Evolutionary conservation across 2,888 invertebrate genomes (phyloP).

Genomic region (Drosophila macrospina): DNA sequence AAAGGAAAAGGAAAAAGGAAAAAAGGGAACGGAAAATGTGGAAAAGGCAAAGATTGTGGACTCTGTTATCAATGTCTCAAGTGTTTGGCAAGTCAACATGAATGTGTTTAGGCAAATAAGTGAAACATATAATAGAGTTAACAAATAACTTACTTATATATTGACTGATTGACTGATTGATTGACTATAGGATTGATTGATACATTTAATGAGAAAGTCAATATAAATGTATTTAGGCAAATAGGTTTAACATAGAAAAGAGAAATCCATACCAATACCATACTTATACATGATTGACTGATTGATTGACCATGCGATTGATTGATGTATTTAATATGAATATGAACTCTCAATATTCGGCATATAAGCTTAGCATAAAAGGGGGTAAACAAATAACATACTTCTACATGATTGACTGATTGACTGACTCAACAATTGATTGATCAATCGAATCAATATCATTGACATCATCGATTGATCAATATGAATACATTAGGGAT

Average conservation of each 20-base stretch:
- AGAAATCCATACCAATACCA: neutral
- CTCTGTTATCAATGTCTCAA: conserved; percentile 22
- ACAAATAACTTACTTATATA: too few relatives aligned
- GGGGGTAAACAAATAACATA: neutral
- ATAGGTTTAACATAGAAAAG: conserved; percentile 14
- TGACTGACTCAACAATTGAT: conserved; percentile 5
- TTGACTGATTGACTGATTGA: too few relatives aligned
- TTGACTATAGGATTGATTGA: too few relatives aligned
- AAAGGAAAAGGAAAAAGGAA: too few relatives aligned
- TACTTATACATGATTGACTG: conserved; percentile 1
- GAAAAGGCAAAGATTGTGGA: conserved; percentile 18
- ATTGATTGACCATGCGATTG: too few relatives aligned
- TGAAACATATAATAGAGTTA: too few relatives aligned
- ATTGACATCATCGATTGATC: too few relatives aligned
- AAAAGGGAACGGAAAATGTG: too few relatives aligned
- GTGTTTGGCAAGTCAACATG: conserved; percentile 42
- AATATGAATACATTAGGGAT: too few relatives aligned
- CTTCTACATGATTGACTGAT: conserved; percentile 12
- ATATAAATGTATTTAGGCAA: conserved; percentile 33
- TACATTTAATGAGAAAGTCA: conserved; percentile 14
- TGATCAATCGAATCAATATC: too few relatives aligned
- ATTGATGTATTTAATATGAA: too few relatives aligned
- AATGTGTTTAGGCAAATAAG: conserved; percentile 16
- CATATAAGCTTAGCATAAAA: conserved; percentile 23
- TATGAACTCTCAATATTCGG: too few relatives aligned